Percentiles rank a stretch among this genome's conserved stretches.
Evolutionary conservation across 2,888 invertebrate species (phyloP).

Genomic region (Criorhina ranunculi): DNA sequence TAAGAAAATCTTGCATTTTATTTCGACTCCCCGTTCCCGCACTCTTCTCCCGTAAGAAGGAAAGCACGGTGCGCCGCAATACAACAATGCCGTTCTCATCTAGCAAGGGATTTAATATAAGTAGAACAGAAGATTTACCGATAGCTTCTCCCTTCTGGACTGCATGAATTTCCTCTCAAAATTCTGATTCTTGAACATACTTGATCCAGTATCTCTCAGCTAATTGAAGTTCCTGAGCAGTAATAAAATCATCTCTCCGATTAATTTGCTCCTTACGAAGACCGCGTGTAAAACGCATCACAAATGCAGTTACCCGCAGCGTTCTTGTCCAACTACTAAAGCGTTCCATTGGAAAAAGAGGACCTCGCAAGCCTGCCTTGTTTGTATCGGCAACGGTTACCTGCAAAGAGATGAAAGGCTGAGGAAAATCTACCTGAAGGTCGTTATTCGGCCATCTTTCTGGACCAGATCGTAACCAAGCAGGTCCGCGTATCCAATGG

Average conservation of each 20-base stretch:
- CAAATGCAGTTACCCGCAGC: conserved; percentile 15
- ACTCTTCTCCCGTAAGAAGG: too few relatives aligned
- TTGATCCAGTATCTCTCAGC: conserved; percentile 18
- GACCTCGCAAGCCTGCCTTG: not conserved
- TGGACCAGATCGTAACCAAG: not conserved
- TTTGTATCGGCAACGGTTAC: not conserved
- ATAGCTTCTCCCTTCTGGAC: not conserved
- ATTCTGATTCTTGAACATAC: not conserved
- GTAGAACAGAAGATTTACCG: not conserved
- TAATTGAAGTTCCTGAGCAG: not conserved
- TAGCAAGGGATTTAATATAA: conserved; percentile 1
- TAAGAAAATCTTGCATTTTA: too few relatives aligned
- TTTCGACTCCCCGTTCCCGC: too few relatives aligned
- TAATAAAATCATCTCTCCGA: not conserved
- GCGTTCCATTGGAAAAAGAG: not conserved
- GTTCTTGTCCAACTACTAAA: conserved; percentile 16
- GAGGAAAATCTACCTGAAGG: not conserved
- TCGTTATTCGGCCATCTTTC: conserved; percentile 3
- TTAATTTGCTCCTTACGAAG: not conserved
- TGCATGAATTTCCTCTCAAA: conserved; percentile 2
- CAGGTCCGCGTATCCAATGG: not conserved
- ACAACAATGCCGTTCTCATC: too few relatives aligned
- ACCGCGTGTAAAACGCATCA: conserved; percentile 13
- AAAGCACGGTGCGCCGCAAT: too few relatives aligned
- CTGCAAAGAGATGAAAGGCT: not conserved